phyloP scores from a whole-genome alignment of 92 coral and sea anemone species.

The Ricordea florida region DNA sequence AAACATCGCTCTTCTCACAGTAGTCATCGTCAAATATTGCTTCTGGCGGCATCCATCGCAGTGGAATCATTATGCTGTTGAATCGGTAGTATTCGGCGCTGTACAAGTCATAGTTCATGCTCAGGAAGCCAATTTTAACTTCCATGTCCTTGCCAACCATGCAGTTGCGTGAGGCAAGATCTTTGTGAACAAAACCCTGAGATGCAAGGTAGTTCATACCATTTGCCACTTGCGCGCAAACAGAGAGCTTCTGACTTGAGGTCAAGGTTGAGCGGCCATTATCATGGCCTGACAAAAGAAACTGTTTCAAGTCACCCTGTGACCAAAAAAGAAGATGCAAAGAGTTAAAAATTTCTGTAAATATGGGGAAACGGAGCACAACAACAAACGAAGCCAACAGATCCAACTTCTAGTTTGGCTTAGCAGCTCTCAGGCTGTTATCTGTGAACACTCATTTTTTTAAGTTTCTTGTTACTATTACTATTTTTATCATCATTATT shows the following conservation, averaged over 20 bases:
- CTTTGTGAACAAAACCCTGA: conserved; percentile 84
- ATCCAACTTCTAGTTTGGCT: too few species aligned
- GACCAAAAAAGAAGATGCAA: not conserved
- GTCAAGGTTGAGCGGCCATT: conserved; percentile 87
- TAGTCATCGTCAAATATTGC: conserved; percentile 93
- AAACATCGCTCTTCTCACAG: conserved; percentile 93
- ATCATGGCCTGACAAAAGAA: conserved; percentile 77
- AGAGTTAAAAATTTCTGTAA: too few species aligned
- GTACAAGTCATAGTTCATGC: conserved; percentile 92
- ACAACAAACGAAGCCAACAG: too few species aligned
- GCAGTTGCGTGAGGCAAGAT: conserved; percentile 95
- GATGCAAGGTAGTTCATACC: conserved; percentile 92
- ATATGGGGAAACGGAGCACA: too few species aligned
- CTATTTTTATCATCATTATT: too few species aligned
- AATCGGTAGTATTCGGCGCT: conserved; percentile 88
- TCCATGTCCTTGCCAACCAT: conserved; percentile 84
- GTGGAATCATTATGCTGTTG: conserved; percentile 85
- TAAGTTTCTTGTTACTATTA: too few species aligned
- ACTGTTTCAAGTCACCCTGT: conserved; percentile 97
- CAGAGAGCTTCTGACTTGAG: conserved; percentile 82
- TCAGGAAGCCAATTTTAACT: conserved; percentile 92
- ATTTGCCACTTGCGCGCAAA: conserved; percentile 79
- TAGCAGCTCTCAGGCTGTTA: too few species aligned
- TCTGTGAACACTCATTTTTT: too few species aligned
- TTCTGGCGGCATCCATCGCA: conserved; percentile 99